Conservation (phyloP, 2,113 vertebrate species). For the Lathamus discolor region DNA sequence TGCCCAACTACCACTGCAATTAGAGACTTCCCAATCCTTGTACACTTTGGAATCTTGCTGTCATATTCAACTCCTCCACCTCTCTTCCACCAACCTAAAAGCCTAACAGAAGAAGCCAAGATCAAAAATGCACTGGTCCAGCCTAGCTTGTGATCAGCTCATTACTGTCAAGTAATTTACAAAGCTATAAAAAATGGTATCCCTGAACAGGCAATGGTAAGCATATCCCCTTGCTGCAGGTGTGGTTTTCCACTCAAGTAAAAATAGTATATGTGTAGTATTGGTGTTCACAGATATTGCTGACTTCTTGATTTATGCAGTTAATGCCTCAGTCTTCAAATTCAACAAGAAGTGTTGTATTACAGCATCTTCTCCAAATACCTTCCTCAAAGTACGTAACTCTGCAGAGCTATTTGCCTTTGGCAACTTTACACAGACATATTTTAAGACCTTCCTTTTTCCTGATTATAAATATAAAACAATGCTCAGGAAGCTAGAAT, state of each 20-base stretch:
- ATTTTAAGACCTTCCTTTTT: not conserved
- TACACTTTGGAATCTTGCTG: not conserved
- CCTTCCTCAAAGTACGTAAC: not conserved
- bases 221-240: not conserved
- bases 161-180: not conserved
- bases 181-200: not conserved
- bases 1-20: not conserved
- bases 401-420: not conserved
- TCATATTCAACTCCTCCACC: not conserved
- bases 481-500: not conserved
- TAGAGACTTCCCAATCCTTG: not conserved
- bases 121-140: accelerated
- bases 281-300: not conserved
- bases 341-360: not conserved
- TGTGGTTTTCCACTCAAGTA: not conserved
- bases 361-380: not conserved
- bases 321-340: not conserved
- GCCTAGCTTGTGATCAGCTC: not conserved
- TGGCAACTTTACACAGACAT: not conserved
- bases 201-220: not conserved
- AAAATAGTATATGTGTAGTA: not conserved
- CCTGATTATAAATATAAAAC: not conserved
- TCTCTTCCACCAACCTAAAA: not conserved
- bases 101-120: not conserved
- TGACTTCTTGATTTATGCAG: not conserved